Conservation (phyloP, 2,888 invertebrate genomes). For the Eilema sororculum region DNA sequence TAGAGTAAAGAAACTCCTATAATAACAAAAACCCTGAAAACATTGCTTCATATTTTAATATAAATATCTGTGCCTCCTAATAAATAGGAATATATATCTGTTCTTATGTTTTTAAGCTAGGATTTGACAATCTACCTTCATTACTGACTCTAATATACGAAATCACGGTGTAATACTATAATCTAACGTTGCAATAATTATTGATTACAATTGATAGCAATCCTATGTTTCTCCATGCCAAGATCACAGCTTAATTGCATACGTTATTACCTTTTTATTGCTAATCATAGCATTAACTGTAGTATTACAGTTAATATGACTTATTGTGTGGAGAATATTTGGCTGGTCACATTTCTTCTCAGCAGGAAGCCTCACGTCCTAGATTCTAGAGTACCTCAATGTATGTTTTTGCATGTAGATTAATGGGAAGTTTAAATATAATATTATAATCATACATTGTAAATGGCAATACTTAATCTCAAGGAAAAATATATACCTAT, state of each 20-base stretch:
- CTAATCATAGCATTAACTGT: slow-evolving; percentile 57
- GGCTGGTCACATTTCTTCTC: slow-evolving; percentile 29
- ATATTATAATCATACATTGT: background rate
- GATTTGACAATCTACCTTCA: background rate
- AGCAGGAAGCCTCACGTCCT: slow-evolving; percentile 52
- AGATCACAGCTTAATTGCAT: slow-evolving; percentile 40
- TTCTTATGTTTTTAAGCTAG: no score
- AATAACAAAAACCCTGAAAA: no score
- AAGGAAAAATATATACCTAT: background rate
- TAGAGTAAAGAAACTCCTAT: no score
- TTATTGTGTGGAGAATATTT: slow-evolving; percentile 42
- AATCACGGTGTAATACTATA: background rate
- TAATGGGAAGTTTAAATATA: background rate
- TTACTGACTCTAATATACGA: background rate
- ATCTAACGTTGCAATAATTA: slow-evolving; percentile 33
- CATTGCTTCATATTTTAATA: no score
- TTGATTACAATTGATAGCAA: slow-evolving; percentile 12
- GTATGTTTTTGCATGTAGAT: slow-evolving; percentile 11
- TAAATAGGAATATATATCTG: no score
- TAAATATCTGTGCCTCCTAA: no score
- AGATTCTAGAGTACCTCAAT: slow-evolving; percentile 46
- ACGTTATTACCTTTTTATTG: slow-evolving; percentile 49
- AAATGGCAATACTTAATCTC: slow-evolving; percentile 5
- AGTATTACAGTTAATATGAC: slow-evolving; percentile 57
- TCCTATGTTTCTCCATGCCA: slow-evolving; percentile 31